phyloP scores from a whole-genome alignment of 64 coral and sea anemone genomes.

The Dendrophyllia cribrosa region DNA sequence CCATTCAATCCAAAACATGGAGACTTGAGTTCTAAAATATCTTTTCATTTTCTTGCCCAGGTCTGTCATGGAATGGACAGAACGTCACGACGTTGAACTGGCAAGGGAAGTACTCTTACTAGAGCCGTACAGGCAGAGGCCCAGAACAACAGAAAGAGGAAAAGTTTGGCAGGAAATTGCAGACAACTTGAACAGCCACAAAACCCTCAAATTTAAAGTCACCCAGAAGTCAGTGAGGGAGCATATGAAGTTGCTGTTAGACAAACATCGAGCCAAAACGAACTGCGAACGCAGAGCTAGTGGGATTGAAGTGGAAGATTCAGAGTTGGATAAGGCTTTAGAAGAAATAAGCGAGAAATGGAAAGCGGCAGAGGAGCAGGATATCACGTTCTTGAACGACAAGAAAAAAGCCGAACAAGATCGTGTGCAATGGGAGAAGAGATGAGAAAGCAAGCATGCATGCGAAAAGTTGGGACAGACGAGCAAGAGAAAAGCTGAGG shows the following conservation, averaged over 20 bases:
- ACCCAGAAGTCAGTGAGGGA: constrained; percentile 16
- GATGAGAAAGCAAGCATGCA: constrained; percentile 1
- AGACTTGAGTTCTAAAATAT: no score
- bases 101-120: no score
- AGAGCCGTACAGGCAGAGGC: no score
- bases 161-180: no score
- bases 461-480: constrained; percentile 44
- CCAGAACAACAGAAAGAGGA: constrained; percentile 38
- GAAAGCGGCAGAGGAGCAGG: constrained; percentile 36
- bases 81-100: no score
- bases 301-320: constrained; percentile 28
- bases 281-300: constrained; percentile 43
- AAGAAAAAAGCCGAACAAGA: constrained; percentile 58
- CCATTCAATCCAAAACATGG: no score
- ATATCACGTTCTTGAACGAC: constrained; percentile 22
- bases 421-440: constrained; percentile 40
- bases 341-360: constrained; percentile 48
- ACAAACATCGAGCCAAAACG: constrained; percentile 4
- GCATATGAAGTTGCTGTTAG: constrained; percentile 27
- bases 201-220: no score
- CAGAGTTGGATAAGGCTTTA: not conserved
- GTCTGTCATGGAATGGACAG: no score
- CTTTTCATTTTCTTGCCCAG: no score
- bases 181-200: no score
- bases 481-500: not conserved